Conservation (phyloP, 2,888 invertebrate genomes). For the Cataglyphis rosenhaueri region DNA sequence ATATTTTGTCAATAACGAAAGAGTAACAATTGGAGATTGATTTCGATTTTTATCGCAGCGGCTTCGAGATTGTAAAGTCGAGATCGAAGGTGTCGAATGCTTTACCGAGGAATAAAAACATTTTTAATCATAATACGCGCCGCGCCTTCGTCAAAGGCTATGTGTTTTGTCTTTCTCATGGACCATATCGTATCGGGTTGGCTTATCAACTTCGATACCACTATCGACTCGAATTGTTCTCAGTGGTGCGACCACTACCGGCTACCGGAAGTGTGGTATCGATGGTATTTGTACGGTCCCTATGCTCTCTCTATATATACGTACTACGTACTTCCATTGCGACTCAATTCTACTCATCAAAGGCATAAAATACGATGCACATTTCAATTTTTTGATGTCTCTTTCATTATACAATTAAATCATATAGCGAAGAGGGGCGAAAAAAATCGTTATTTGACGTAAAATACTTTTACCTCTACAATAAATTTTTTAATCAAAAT, state of each 20-base stretch:
- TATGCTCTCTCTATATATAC: constrained; percentile 50
- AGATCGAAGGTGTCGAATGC: constrained; percentile 62
- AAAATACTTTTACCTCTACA: neutral
- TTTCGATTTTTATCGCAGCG: constrained; percentile 38
- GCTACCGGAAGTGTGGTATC: constrained; percentile 79
- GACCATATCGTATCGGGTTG: constrained; percentile 80
- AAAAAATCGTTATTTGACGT: neutral
- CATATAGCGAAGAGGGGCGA: neutral
- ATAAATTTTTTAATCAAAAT: constrained; percentile 11
- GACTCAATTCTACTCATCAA: constrained; percentile 31
- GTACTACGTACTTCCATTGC: constrained; percentile 2
- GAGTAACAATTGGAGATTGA: constrained; percentile 23
- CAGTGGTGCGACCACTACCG: constrained; percentile 81
- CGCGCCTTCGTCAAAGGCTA: constrained; percentile 37
- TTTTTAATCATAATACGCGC: constrained; percentile 58
- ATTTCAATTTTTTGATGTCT: constrained; percentile 19
- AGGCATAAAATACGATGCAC: constrained; percentile 13
- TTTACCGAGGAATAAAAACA: constrained; percentile 62
- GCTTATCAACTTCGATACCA: constrained; percentile 83
- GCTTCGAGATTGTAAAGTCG: constrained; percentile 37
- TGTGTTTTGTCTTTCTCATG: constrained; percentile 83
- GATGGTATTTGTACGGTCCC: constrained; percentile 73
- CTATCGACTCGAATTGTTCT: constrained; percentile 82
- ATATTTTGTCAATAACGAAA: constrained; percentile 27
- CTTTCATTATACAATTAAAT: constrained; percentile 4